These are phyloP conservation scores for Lymantria dispar DNA, from an alignment of 2,888 invertebrate genomes.

Conservation along the genomic window DNA sequence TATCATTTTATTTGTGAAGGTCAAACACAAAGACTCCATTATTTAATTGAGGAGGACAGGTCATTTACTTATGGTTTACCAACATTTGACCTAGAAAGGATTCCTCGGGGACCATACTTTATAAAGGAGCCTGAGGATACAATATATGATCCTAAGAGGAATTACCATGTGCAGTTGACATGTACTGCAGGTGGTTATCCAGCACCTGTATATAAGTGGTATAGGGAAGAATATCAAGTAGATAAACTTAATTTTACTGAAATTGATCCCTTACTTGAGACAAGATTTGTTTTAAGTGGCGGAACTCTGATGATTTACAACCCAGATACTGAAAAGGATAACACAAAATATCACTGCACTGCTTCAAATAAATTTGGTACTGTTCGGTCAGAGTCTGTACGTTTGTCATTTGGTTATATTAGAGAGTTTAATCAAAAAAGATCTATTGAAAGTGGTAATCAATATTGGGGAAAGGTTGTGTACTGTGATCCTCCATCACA, in stretches of 20 bases:
- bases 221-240: constrained; percentile 92
- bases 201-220: constrained; percentile 95
- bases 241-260: constrained; percentile 86
- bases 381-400: constrained; percentile 93
- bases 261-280: constrained; percentile 89
- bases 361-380: constrained; percentile 95
- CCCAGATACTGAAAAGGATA: constrained; percentile 90
- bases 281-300: constrained; percentile 93
- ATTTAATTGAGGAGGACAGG: constrained; percentile 87
- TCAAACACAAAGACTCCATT: constrained; percentile 86
- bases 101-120: constrained; percentile 95
- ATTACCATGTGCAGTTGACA: constrained; percentile 89
- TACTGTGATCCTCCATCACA: constrained; percentile 96
- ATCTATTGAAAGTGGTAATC: constrained; percentile 91
- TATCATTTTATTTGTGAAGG: constrained; percentile 95
- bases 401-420: constrained; percentile 94
- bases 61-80: constrained; percentile 93
- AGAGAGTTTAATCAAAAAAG: constrained; percentile 95
- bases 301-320: constrained; percentile 94
- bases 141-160: constrained; percentile 90
- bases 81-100: constrained; percentile 88
- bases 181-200: constrained; percentile 95
- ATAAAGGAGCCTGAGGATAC: constrained; percentile 91
- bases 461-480: constrained; percentile 96
- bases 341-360: constrained; percentile 95